phyloP scores from a whole-genome alignment of 2,888 invertebrate species.

The Himalopsyche anomala region DNA sequence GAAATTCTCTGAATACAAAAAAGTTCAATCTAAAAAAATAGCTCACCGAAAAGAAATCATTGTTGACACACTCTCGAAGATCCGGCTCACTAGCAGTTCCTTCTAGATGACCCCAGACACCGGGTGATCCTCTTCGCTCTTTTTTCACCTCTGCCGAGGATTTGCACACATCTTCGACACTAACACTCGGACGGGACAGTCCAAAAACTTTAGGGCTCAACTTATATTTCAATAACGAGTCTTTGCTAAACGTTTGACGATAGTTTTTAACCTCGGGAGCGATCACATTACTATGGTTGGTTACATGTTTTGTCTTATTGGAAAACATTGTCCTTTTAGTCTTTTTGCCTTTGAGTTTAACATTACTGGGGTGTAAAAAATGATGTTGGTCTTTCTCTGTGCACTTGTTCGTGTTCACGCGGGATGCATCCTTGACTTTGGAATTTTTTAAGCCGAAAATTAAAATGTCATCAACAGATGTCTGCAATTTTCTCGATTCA shows the following conservation, averaged over 20 bases:
- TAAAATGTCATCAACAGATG: constrained; percentile 79
- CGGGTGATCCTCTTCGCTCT: constrained; percentile 48
- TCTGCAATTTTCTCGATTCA: constrained; percentile 70
- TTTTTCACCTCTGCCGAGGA: constrained; percentile 67
- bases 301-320: constrained; percentile 68
- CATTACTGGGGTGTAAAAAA: constrained; percentile 73
- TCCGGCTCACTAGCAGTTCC: constrained; percentile 83
- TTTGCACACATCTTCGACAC: constrained; percentile 71
- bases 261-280: constrained; percentile 42
- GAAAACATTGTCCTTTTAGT: constrained; percentile 64
- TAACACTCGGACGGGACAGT: constrained; percentile 69
- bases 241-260: constrained; percentile 65
- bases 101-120: constrained; percentile 70
- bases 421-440: constrained; percentile 64
- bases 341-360: constrained; percentile 63
- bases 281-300: constrained; percentile 67
- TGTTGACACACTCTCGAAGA: constrained; percentile 72
- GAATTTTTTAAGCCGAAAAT: constrained; percentile 71
- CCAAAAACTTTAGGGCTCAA: constrained; percentile 82
- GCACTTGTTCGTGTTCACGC: constrained; percentile 66
- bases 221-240: constrained; percentile 73
- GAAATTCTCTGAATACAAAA: background rate
- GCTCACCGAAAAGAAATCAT: constrained; percentile 61
- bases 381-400: constrained; percentile 71
- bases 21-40: background rate